Evolutionary conservation across 2,888 invertebrate genomes (phyloP).

Genomic region (Erebia aethiops): DNA sequence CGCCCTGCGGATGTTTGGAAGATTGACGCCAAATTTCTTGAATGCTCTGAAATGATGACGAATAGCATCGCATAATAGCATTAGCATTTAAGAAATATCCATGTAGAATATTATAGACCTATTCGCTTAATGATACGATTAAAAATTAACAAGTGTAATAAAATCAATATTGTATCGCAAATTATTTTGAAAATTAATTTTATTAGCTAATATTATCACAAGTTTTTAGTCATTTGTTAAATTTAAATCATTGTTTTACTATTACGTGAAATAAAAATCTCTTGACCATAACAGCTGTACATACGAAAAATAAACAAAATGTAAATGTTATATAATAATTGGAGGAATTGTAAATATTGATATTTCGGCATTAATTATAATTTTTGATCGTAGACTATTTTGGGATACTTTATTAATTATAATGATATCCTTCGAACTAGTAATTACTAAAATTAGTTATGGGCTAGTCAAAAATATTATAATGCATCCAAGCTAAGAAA

Average conservation of each 20-base stretch:
- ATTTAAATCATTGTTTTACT: background rate
- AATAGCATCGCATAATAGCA: too few relatives aligned
- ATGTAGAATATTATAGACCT: too few relatives aligned
- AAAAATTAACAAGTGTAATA: background rate
- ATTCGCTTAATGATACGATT: too few relatives aligned
- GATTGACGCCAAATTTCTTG: too few relatives aligned
- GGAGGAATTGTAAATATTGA: slow-evolving; percentile 20
- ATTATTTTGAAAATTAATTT: too few relatives aligned
- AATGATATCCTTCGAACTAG: slow-evolving; percentile 4
- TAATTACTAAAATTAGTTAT: background rate
- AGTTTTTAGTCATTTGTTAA: background rate
- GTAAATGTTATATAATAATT: background rate
- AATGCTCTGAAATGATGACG: too few relatives aligned
- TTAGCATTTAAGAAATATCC: too few relatives aligned
- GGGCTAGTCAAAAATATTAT: background rate
- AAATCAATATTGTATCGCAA: background rate
- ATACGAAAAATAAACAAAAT: slow-evolving; percentile 41
- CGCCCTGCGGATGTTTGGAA: too few relatives aligned
- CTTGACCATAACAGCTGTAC: slow-evolving; percentile 50
- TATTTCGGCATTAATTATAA: slow-evolving; percentile 59
- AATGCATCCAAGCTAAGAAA: too few relatives aligned
- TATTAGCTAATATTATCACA: background rate
- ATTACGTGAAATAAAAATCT: slow-evolving; percentile 36
- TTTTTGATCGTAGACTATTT: slow-evolving; percentile 43
- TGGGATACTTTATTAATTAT: slow-evolving; percentile 20